Base-by-base conservation (phyloP, 2,113 vertebrate species). In the Neomonachus schauinslandi region DNA sequence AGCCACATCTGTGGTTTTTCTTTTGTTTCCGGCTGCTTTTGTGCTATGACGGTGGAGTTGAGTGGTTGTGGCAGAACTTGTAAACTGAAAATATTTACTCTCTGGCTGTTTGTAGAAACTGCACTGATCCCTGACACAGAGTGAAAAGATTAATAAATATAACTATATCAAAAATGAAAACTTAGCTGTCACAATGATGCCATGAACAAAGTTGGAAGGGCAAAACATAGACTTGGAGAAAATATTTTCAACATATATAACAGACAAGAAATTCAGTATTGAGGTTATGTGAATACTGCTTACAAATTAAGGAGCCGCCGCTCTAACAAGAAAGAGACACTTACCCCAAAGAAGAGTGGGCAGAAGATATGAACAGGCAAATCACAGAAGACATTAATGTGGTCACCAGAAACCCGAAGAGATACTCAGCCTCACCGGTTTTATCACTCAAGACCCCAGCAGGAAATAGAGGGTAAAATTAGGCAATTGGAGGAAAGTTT, bases 71-170 rank as follows among this genome's bases (percentile, higher is more conserved):
- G 51, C 55, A 77, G 24, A 71, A 71, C 33, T 96, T 71, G 39
- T 16, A 85, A 95, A 83, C 7, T 81, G 51, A 83, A 92, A 95
- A 82, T 74, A 88, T 91, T 96, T 95, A 53, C 77, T 88, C 55
- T 87, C 63, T 92, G 49, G 13, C 28, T 21, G 7, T 61, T 91
- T 51, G 71, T 12, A 57, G 91, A 81, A 86, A 96, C 31, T 74
- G 49, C 22, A 39, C 39, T 67, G 46, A 93, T 46, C 46, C 12
- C 42, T 63, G 53, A 61, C 7, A 74, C 21, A 65, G 74, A 82
- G 22, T 12, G 63, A 92, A 94, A 90, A 90, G 85, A 87, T 79
- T 61, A 55, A 91, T 89, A 61, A 90, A 95, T 74, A 63, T 51
- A 77, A 84, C 76, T 71, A 53, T 6, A 53, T 59, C 51, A 91